Conservation (phyloP, 2,888 invertebrate genomes). For the Perizoma affinitatum region DNA sequence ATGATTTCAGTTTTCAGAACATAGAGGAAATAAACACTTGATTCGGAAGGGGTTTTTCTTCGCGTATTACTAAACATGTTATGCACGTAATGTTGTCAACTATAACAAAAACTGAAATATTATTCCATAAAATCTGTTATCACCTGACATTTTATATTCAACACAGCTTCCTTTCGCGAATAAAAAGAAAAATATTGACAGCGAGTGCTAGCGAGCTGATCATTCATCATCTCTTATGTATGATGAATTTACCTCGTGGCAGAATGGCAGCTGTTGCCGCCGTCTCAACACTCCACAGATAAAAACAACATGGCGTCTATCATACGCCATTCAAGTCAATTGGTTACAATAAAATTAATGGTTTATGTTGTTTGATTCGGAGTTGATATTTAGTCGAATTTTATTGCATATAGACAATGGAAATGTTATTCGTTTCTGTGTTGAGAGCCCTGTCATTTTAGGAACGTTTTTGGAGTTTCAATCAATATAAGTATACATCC, state of each 20-base stretch:
- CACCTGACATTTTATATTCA: constrained; percentile 30
- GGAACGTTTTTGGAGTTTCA: too few species aligned
- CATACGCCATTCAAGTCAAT: constrained; percentile 75
- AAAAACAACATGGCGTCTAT: constrained; percentile 49
- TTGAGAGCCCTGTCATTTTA: background rate
- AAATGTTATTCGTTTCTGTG: background rate
- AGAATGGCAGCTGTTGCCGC: constrained; percentile 60
- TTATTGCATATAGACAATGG: background rate
- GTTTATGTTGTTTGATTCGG: constrained; percentile 50
- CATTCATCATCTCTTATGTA: constrained; percentile 63
- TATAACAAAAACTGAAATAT: constrained; percentile 10
- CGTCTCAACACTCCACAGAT: constrained; percentile 51
- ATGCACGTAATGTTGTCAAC: constrained; percentile 13
- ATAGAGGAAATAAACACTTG: too few species aligned
- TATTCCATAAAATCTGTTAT: constrained; percentile 17
- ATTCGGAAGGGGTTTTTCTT: too few species aligned
- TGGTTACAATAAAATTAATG: constrained; percentile 71
- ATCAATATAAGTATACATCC: too few species aligned
- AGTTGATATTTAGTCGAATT: constrained; percentile 50
- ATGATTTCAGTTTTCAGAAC: too few species aligned
- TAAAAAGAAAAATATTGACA: constrained; percentile 43
- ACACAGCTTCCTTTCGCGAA: constrained; percentile 37
- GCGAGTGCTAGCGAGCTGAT: constrained; percentile 43
- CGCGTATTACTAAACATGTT: too few species aligned
- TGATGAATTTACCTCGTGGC: constrained; percentile 67